Conservation (phyloP, 53 echinoderm and acorn worm genomes). For the Henricia sp. region DNA sequence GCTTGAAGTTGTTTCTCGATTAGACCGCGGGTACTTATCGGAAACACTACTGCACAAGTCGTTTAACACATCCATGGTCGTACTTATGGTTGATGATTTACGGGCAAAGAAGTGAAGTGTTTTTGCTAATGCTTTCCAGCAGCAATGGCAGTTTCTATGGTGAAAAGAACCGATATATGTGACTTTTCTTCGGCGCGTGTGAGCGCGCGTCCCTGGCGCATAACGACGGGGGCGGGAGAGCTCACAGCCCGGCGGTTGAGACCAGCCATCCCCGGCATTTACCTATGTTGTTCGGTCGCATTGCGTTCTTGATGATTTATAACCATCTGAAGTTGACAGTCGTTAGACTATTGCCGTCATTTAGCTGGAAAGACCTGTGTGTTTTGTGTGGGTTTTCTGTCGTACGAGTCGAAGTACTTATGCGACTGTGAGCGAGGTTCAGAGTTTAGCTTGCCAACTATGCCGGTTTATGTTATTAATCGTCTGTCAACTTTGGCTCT, state of each 20-base stretch:
- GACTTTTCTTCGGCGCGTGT: conserved; percentile 7
- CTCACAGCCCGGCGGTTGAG: not conserved
- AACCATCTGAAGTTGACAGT: conserved; percentile 32
- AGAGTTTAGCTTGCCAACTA: conserved; percentile 28
- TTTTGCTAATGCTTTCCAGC: no score
- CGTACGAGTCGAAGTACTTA: not conserved
- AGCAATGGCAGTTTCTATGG: not conserved
- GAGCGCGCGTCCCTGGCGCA: not conserved
- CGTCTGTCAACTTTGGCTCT: not conserved
- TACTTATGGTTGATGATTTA: conserved; percentile 26
- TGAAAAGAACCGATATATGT: not conserved
- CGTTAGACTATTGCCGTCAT: conserved; percentile 21
- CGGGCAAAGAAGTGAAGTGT: conserved; percentile 20
- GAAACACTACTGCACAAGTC: not conserved
- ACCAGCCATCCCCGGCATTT: not conserved
- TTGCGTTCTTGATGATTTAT: conserved; percentile 15
- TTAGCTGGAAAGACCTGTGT: conserved; percentile 24
- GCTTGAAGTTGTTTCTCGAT: conserved; percentile 31
- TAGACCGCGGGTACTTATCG: not conserved
- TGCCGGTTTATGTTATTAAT: conserved; percentile 46
- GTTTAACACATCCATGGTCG: not conserved
- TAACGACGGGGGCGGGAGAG: not conserved
- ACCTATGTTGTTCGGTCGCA: not conserved
- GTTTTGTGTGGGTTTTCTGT: not conserved
- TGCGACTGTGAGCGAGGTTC: conserved; percentile 23